Base-by-base conservation (phyloP, 1,140 invertebrate genomes). In the Trichoplusia ni region DNA sequence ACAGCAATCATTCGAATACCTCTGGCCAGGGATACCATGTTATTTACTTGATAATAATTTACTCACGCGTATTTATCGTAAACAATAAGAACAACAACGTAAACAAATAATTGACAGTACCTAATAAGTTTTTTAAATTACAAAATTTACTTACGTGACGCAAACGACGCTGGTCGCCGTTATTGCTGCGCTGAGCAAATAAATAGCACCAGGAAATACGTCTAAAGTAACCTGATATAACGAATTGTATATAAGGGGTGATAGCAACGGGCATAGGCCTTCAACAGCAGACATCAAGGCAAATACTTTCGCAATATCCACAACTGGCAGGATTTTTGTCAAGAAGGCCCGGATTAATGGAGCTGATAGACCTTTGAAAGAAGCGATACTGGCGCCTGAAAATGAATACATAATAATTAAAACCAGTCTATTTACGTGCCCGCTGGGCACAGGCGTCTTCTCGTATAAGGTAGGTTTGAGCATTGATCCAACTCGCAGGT, bases 281-380 rank as follows among this genome's bases (percentile, higher is more conserved):
- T 95, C 94, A 25, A 94, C 77, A 7, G 92, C 91, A 31, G 93
- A 92, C 80, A 92, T 92, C 16, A 94, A 80, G 0, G 94, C 93
- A 68, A 94, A 94, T 23, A 93, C 90, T 82, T 93, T 93, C 79
- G 94, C 94, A 61, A 93, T 90, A 79, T 95, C 94, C 19, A 93
- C 90, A 3, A 86, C 35, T 1, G 93, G 92, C n/a, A 95, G 90
- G 21, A 93, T 92, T 77, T 95, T 95, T 0, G 94, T 93, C 9
- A 95, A 77, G 38, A 94, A 84, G 1, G 94, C 92, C 56, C 94
- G 90, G 35, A 93, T 92, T 69, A 94, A 90, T 18, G 95, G 93
- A 4, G 91, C 89, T 9, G 92, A 87, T 19, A 94, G 81, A 1
- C 91, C 91, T 59, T 90, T 82, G 42, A 95, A 92, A 13, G 92